Evolutionary conservation across 2,797 vertebrate species (phyloP).

Genomic region (Pelobates cultripes): DNA sequence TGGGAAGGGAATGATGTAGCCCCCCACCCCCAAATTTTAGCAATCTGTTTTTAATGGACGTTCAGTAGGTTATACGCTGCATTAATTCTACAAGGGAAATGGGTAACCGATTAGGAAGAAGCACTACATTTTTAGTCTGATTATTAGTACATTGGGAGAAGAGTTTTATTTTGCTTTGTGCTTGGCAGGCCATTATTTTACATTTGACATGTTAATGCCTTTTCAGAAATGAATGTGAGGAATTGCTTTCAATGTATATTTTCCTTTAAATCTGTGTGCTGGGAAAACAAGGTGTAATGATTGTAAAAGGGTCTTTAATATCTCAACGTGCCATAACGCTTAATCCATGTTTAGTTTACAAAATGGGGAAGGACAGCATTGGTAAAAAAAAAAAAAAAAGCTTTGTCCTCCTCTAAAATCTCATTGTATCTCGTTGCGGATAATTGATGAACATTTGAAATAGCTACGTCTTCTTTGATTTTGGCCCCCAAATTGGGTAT

Average conservation of each 20-base stretch:
- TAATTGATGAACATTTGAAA: constrained; percentile 5
- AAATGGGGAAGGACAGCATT: background rate
- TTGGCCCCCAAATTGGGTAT: background rate
- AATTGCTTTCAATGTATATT: constrained; percentile 91
- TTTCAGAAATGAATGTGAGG: constrained; percentile 94
- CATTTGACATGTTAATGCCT: constrained; percentile 93
- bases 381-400: background rate
- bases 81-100: constrained; percentile 84
- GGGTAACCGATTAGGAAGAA: constrained; percentile 79
- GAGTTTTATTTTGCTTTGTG: constrained; percentile 85
- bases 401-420: background rate
- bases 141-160: constrained; percentile 78
- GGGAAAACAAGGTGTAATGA: background rate
- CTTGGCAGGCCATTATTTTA: constrained; percentile 95
- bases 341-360: background rate
- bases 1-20: constrained; percentile 67
- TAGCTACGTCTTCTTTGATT: background rate
- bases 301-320: background rate
- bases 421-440: constrained; percentile 1
- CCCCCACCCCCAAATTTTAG: constrained; percentile 77
- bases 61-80: constrained; percentile 77
- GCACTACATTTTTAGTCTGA: constrained; percentile 83
- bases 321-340: constrained; percentile 45
- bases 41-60: constrained; percentile 73
- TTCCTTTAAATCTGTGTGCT: constrained; percentile 25